Evolutionary conservation across 2,797 vertebrate genomes (phyloP).

Genomic region (Artibeus jamaicensis): DNA sequence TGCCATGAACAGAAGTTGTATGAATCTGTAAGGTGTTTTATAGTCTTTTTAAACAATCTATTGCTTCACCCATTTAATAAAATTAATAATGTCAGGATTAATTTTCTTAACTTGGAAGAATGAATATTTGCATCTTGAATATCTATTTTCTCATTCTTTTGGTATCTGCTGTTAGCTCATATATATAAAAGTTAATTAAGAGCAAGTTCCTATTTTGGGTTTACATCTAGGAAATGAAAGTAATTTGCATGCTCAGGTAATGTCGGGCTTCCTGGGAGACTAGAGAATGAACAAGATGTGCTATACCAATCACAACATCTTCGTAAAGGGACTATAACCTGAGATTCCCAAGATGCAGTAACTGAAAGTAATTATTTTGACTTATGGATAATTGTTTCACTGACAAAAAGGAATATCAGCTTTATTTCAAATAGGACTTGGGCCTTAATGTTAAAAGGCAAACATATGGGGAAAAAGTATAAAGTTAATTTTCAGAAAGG

Average conservation of each 20-base stretch:
- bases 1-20: not conserved
- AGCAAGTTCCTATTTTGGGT: conserved; percentile 41
- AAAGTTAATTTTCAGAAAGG: conserved; percentile 13
- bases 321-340: not conserved
- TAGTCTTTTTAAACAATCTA: not conserved
- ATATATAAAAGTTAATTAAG: conserved; percentile 29
- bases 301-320: not conserved
- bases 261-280: not conserved
- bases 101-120: not conserved
- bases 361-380: not conserved
- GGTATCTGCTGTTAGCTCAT: not conserved
- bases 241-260: conserved; percentile 35
- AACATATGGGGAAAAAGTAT: not conserved
- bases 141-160: not conserved
- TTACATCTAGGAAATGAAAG: conserved; percentile 3
- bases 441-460: not conserved
- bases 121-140: conserved; percentile 30
- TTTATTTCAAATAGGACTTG: not conserved
- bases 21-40: not conserved
- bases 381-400: not conserved
- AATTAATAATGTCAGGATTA: not conserved
- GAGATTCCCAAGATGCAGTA: not conserved
- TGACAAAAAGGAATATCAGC: not conserved
- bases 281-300: not conserved
- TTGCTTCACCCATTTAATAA: not conserved